Percentiles rank a stretch among this genome's conserved stretches.
phyloP scores from a whole-genome alignment of 2,797 vertebrate genomes.

The Oreochromis grahami region DNA sequence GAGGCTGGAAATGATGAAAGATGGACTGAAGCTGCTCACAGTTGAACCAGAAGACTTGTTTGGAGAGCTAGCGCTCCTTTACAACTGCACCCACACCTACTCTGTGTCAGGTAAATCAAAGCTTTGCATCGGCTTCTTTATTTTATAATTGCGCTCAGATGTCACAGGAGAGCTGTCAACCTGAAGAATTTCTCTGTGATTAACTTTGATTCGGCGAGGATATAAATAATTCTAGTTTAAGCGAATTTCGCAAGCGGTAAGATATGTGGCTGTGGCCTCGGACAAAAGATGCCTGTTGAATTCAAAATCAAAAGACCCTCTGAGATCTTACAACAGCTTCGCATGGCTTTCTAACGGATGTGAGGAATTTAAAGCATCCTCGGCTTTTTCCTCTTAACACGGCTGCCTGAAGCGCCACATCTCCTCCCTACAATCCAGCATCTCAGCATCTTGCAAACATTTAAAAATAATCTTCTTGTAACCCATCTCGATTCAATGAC shows the following conservation, averaged over 20 bases:
- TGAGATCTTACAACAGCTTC: slow-evolving; percentile 35
- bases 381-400: not conserved
- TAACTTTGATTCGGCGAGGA: not conserved
- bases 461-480: not conserved
- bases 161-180: not conserved
- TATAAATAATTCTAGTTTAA: slow-evolving; percentile 25
- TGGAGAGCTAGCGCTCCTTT: slow-evolving; percentile 72
- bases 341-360: slow-evolving; percentile 25
- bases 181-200: not conserved
- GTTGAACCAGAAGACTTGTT: slow-evolving; percentile 65
- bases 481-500: not conserved
- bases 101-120: slow-evolving; percentile 70
- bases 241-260: not conserved
- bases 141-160: not conserved
- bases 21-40: slow-evolving; percentile 56
- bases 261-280: slow-evolving; percentile 14
- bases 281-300: slow-evolving; percentile 26
- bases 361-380: slow-evolving; percentile 31
- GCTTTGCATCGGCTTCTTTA: not conserved
- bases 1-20: slow-evolving; percentile 68
- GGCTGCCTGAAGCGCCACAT: not conserved
- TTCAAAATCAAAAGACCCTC: slow-evolving; percentile 52
- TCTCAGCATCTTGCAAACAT: not conserved
- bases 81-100: slow-evolving; percentile 60
- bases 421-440: not conserved